Conservation (phyloP, 2,113 vertebrate genomes). For the Brachyhypopomus occidentalis region DNA sequence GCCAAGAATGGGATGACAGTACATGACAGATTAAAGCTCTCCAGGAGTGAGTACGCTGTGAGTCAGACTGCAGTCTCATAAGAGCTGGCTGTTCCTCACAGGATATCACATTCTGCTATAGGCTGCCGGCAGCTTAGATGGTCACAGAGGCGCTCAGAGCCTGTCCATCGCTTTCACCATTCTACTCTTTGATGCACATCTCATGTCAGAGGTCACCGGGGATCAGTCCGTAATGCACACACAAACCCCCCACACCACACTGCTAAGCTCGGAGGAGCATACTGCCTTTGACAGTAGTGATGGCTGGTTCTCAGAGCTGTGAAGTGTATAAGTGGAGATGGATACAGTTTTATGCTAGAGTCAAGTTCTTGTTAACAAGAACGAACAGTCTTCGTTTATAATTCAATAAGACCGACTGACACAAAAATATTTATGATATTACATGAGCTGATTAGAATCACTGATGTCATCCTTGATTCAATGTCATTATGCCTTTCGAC, state of each 20-base stretch:
- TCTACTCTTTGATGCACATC: constrained; percentile 7
- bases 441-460: too few relatives aligned
- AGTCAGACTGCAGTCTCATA: constrained; percentile 8
- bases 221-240: background rate
- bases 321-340: background rate
- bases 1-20: constrained; percentile 34
- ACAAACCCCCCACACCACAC: background rate
- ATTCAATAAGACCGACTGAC: too few relatives aligned
- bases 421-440: too few relatives aligned
- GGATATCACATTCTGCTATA: background rate
- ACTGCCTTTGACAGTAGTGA: background rate
- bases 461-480: background rate
- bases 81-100: background rate
- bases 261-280: background rate
- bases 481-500: background rate
- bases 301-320: background rate
- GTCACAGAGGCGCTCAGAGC: background rate
- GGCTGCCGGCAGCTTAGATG: background rate
- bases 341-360: background rate
- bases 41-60: constrained; percentile 13
- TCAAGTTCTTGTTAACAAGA: background rate
- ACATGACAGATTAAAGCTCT: constrained; percentile 49
- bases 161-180: constrained; percentile 5
- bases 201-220: background rate
- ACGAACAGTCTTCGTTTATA: background rate